A percentile compares a stretch with the other conserved stretches of the same genome.
These are phyloP conservation scores for Mugil cephalus DNA, from an alignment of 2,113 vertebrate genomes.

Conservation along the genomic window DNA sequence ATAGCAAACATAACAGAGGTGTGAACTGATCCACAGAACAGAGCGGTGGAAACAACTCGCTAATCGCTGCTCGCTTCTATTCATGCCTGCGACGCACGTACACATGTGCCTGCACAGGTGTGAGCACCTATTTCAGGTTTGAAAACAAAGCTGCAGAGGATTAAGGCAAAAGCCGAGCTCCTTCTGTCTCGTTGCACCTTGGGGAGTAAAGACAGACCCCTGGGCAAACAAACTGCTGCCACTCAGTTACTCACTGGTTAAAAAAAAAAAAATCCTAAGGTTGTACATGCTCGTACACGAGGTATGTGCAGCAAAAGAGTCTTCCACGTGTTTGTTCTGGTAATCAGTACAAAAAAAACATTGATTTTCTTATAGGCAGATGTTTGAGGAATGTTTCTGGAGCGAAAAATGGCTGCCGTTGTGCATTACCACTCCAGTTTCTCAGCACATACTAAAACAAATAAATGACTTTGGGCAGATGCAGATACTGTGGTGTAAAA, in stretches of 20 bases:
- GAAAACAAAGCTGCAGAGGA: conserved; percentile 55
- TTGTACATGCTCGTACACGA: background rate
- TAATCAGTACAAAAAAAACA: too few relatives aligned
- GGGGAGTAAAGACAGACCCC: conserved; percentile 40
- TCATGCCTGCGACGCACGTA: conserved; percentile 25
- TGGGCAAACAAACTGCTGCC: conserved; percentile 60
- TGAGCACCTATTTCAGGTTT: conserved; percentile 48
- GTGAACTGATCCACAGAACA: conserved; percentile 67
- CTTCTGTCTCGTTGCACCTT: conserved; percentile 62
- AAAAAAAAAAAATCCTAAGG: conserved; percentile 34
- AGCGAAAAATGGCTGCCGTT: background rate
- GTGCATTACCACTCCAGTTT: conserved; percentile 10
- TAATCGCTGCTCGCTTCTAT: conserved; percentile 35
- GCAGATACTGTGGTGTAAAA: conserved; percentile 39
- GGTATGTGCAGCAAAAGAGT: too few relatives aligned
- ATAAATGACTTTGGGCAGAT: conserved; percentile 39
- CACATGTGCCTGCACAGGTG: conserved; percentile 40
- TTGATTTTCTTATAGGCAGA: too few relatives aligned
- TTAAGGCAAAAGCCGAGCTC: conserved; percentile 71
- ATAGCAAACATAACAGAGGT: conserved; percentile 77
- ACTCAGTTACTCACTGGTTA: conserved; percentile 27
- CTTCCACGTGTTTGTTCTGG: too few relatives aligned
- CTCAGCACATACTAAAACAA: conserved; percentile 32
- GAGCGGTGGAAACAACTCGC: conserved; percentile 56
- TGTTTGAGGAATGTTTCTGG: too few relatives aligned